A percentile compares a stretch with the other conserved stretches of the same genome.
Conservation (phyloP, 2,797 vertebrate species). For the Philypnodon macrostomus region DNA sequence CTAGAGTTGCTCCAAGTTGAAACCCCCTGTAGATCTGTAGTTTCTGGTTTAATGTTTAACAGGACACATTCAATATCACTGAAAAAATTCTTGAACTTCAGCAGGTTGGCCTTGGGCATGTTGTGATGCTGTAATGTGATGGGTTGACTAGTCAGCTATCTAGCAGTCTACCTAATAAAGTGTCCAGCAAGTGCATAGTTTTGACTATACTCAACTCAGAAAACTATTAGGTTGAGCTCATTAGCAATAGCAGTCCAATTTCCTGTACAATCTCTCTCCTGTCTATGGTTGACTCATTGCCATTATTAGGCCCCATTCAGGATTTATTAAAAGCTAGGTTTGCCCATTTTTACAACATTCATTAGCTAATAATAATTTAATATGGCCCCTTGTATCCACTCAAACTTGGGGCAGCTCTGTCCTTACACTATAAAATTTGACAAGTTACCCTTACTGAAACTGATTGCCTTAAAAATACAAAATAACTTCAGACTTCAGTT, state of each 20-base stretch:
- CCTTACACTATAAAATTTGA: too few species aligned
- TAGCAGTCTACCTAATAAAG: background rate
- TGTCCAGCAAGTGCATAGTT: background rate
- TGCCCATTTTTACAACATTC: conserved; percentile 11
- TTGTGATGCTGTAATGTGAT: too few species aligned
- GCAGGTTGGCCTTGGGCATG: too few species aligned
- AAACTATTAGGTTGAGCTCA: conserved; percentile 1
- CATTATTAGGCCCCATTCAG: conserved; percentile 5
- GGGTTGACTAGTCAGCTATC: too few species aligned
- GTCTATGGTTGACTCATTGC: conserved; percentile 9
- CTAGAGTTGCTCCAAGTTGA: too few species aligned
- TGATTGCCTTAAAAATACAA: too few species aligned
- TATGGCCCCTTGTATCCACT: conserved; percentile 16
- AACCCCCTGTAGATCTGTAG: too few species aligned
- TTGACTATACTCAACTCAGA: background rate
- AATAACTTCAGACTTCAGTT: too few species aligned
- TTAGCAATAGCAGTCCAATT: conserved; percentile 10
- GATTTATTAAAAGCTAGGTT: conserved; percentile 9
- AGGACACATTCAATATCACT: too few species aligned
- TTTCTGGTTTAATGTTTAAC: too few species aligned
- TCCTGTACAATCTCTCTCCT: conserved; percentile 11
- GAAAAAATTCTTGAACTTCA: too few species aligned
- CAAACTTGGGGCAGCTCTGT: conserved; percentile 16
- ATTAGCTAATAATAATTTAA: conserved; percentile 6
- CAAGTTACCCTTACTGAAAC: too few species aligned